Evolutionary conservation across 2,113 vertebrate species (phyloP).

Genomic region (Plectropomus leopardus): DNA sequence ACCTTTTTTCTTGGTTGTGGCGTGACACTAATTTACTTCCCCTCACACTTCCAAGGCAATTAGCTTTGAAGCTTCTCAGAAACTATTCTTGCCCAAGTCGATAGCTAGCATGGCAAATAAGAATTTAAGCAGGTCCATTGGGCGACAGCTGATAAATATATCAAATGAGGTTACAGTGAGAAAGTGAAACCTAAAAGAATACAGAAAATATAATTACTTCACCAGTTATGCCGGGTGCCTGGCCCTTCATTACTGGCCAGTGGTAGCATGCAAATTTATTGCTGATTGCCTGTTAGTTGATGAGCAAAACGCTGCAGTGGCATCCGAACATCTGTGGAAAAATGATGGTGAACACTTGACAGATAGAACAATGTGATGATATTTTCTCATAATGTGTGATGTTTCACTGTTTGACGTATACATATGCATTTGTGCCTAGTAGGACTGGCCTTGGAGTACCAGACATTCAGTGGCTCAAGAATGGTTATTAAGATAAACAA

Average conservation of each 20-base stretch:
- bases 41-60: constrained; percentile 87
- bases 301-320: constrained; percentile 35
- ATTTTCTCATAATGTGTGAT: background rate
- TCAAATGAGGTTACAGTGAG: constrained; percentile 78
- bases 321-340: constrained; percentile 45
- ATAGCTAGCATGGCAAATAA: constrained; percentile 84
- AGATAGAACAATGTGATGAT: constrained; percentile 30
- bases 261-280: constrained; percentile 58
- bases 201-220: constrained; percentile 77
- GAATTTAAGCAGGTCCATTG: constrained; percentile 84
- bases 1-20: constrained; percentile 81
- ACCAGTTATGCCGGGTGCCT: constrained; percentile 61
- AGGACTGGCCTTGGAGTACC: no score
- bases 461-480: background rate
- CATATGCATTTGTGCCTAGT: background rate
- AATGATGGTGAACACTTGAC: constrained; percentile 17
- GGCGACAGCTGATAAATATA: constrained; percentile 83
- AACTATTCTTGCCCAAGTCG: constrained; percentile 82
- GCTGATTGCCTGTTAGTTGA: constrained; percentile 48
- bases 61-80: constrained; percentile 87
- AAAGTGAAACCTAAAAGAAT: constrained; percentile 72
- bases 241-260: constrained; percentile 60
- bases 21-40: constrained; percentile 86
- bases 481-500: background rate
- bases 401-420: constrained; percentile 3